Evolutionary conservation across 2,797 vertebrate genomes (phyloP).

Genomic region (Thunnus albacares): DNA sequence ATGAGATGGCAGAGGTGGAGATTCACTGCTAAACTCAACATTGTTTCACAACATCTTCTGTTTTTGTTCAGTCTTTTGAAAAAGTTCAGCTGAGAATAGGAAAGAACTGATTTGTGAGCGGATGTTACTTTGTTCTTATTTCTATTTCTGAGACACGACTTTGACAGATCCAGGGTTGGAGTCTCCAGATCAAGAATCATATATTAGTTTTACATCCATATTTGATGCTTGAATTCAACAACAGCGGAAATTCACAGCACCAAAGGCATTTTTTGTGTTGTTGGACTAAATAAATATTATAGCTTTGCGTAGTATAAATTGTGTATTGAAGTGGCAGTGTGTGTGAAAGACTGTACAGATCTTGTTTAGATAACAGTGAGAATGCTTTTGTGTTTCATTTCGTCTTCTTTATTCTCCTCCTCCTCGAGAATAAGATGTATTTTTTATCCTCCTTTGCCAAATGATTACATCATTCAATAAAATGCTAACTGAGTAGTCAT

Average conservation of each 20-base stretch:
- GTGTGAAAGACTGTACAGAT: constrained; percentile 15
- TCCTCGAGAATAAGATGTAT: constrained; percentile 49
- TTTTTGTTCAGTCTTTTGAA: constrained; percentile 27
- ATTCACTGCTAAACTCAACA: constrained; percentile 14
- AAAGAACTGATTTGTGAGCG: not conserved
- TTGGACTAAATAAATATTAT: constrained; percentile 10
- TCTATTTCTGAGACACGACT: constrained; percentile 5
- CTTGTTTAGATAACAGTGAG: constrained; percentile 30
- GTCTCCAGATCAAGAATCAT: constrained; percentile 24
- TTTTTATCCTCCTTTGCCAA: constrained; percentile 60
- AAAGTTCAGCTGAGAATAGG: constrained; percentile 18
- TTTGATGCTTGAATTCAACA: constrained; percentile 14
- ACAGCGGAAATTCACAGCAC: not conserved
- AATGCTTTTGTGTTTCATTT: constrained; percentile 46
- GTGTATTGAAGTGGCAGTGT: constrained; percentile 4
- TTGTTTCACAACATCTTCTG: constrained; percentile 8
- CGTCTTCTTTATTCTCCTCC: constrained; percentile 13
- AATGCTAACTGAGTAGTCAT: constrained; percentile 59
- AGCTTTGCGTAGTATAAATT: constrained; percentile 10
- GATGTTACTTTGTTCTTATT: constrained; percentile 24
- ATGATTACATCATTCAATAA: constrained; percentile 72
- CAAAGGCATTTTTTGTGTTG: not conserved
- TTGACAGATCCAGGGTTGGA: not conserved
- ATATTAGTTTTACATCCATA: constrained; percentile 17
- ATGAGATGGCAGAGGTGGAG: constrained; percentile 41